Evolutionary conservation across 2,888 invertebrate genomes (phyloP).

Genomic region (Metallyticus violacea): DNA sequence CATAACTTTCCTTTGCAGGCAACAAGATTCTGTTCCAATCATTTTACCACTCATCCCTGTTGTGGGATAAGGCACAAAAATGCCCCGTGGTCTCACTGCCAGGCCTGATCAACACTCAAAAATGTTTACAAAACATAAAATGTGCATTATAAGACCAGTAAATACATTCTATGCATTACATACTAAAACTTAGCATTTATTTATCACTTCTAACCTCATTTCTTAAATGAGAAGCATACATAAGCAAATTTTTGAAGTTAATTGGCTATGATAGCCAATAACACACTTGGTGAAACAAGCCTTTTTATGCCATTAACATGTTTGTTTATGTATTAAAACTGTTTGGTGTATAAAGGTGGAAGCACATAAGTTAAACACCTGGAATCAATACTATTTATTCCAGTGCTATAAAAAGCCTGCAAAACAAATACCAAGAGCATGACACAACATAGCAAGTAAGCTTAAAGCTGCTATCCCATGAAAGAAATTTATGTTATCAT

Average conservation of each 20-base stretch:
- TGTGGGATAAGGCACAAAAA: slow-evolving; percentile 11
- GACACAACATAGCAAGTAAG: neutral
- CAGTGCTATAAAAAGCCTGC: neutral
- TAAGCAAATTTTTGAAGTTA: neutral
- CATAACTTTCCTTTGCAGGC: neutral
- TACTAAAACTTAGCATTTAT: neutral
- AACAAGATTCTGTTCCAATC: neutral
- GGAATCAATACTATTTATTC: neutral
- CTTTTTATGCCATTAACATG: no score
- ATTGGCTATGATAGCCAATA: neutral
- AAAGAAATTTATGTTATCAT: neutral
- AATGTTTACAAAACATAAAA: neutral
- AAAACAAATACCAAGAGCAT: neutral
- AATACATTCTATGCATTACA: neutral
- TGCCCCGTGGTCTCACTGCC: neutral
- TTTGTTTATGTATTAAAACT: neutral
- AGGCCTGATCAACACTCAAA: neutral
- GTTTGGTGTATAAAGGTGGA: neutral
- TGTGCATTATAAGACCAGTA: neutral
- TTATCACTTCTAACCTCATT: neutral
- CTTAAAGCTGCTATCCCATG: neutral
- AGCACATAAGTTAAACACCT: neutral
- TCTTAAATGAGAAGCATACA: neutral
- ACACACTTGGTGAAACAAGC: neutral
- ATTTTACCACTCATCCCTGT: neutral